Percentiles rank a stretch among this genome's conserved stretches.
phyloP scores from a whole-genome alignment of 2,797 vertebrate species.

The Oophaga sylvatica region DNA sequence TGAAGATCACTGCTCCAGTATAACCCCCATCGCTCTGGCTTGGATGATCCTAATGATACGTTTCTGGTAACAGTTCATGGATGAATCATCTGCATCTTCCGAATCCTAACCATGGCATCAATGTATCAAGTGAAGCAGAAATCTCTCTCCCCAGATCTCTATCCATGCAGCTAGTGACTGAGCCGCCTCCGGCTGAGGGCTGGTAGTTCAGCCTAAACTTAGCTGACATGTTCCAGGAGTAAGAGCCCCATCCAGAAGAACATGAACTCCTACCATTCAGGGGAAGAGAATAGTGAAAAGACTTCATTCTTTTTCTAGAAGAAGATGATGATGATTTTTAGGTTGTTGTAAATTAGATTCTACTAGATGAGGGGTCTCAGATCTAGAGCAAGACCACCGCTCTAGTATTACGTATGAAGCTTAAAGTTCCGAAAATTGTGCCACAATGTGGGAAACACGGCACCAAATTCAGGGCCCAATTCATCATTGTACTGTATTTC shows the following conservation, averaged over 20 bases:
- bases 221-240: background rate
- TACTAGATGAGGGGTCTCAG: background rate
- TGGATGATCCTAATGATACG: background rate
- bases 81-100: background rate
- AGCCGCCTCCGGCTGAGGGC: constrained; percentile 30
- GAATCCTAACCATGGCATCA: background rate
- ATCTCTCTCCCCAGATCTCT: constrained; percentile 10
- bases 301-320: background rate
- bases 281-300: background rate
- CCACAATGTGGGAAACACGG: too few relatives aligned
- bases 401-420: background rate
- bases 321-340: background rate
- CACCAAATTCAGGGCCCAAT: too few relatives aligned
- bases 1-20: background rate
- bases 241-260: background rate
- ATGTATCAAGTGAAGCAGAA: constrained; percentile 31
- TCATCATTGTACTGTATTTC: too few relatives aligned
- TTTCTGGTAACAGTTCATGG: background rate
- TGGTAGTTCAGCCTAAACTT: constrained; percentile 3
- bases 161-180: constrained; percentile 9
- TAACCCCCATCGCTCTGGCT: background rate
- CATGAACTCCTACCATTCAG: constrained; percentile 10
- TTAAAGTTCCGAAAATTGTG: background rate
- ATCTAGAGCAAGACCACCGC: background rate
- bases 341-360: background rate